Evolutionary conservation across 2,888 invertebrate genomes (phyloP).

Genomic region (Neria commutata): DNA sequence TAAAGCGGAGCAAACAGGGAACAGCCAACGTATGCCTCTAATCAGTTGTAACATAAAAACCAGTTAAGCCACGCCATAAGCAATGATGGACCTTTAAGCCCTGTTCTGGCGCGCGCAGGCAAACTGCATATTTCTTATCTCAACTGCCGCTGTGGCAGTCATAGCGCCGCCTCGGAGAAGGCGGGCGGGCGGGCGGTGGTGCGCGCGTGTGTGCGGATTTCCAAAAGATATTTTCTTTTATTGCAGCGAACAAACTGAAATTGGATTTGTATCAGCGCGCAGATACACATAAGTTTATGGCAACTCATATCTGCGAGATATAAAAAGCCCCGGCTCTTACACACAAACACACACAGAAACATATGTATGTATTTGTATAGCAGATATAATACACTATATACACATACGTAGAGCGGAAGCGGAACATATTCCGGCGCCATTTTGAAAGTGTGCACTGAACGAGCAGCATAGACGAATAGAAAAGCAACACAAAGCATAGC

Average conservation of each 20-base stretch:
- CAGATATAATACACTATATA: not conserved
- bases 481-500: conserved; percentile 9
- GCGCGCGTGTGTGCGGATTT: conserved; percentile 6
- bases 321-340: conserved; percentile 35
- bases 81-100: conserved; percentile 22
- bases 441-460: conserved; percentile 26
- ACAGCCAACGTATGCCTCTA: conserved; percentile 38
- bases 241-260: conserved; percentile 38
- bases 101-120: not conserved
- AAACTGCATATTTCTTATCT: conserved; percentile 42
- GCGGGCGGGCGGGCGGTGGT: conserved; percentile 17
- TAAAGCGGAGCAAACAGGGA: not conserved
- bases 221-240: conserved; percentile 17
- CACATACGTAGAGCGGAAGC: not conserved
- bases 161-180: conserved; percentile 19
- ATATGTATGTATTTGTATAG: not conserved
- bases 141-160: conserved; percentile 30
- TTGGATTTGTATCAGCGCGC: conserved; percentile 48
- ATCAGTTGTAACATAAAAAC: conserved; percentile 51
- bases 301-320: conserved; percentile 54
- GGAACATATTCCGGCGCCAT: conserved; percentile 22
- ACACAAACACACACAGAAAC: not conserved
- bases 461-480: conserved; percentile 16
- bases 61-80: conserved; percentile 54
- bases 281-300: conserved; percentile 42